Conservation (phyloP, 1,140 invertebrate genomes). For the Macrobrachium nipponense region DNA sequence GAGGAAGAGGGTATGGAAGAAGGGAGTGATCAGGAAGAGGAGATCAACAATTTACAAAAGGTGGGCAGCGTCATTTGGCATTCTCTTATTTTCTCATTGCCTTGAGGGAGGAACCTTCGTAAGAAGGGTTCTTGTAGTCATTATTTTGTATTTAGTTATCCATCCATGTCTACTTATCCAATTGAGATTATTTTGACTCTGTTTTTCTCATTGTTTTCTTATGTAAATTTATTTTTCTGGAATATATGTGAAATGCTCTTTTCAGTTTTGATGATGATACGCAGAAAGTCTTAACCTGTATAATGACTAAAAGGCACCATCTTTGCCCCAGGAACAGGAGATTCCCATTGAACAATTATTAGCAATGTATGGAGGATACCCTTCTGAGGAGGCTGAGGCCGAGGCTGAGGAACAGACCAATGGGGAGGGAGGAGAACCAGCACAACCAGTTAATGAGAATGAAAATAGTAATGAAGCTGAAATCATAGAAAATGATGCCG, state of each 20-base stretch:
- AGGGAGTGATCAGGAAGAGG: slow-evolving; percentile 75
- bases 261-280: background rate
- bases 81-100: background rate
- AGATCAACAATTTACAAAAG: slow-evolving; percentile 55
- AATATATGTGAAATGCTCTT: background rate
- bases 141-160: background rate
- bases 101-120: background rate
- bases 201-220: background rate
- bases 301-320: slow-evolving; percentile 16
- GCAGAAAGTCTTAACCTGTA: background rate
- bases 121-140: background rate
- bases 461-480: slow-evolving; percentile 65
- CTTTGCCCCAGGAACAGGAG: slow-evolving; percentile 74
- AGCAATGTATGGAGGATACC: slow-evolving; percentile 83
- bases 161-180: background rate
- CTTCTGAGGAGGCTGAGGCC: slow-evolving; percentile 65
- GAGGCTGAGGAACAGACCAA: slow-evolving; percentile 71
- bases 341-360: slow-evolving; percentile 95
- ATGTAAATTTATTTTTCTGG: background rate
- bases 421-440: slow-evolving; percentile 67
- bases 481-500: slow-evolving; percentile 73
- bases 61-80: slow-evolving; percentile 22
- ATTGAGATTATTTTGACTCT: background rate
- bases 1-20: slow-evolving; percentile 95
- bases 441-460: slow-evolving; percentile 67